Base-by-base conservation (phyloP, 2,797 vertebrate species). In the Poeciliopsis gracilis region DNA sequence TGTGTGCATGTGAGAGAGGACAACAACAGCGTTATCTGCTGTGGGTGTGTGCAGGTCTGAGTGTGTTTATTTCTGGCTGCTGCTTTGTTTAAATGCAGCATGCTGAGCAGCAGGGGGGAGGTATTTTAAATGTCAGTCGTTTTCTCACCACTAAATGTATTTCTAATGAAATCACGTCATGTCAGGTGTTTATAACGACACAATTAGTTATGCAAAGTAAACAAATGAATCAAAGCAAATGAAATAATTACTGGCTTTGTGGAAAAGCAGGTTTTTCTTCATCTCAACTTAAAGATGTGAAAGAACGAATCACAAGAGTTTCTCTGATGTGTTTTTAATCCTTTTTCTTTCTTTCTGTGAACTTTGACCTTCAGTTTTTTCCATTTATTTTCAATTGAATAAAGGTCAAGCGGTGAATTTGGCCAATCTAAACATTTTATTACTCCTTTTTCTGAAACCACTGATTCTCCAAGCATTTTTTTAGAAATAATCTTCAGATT, bases 1-100 rank as follows among this genome's bases (percentile, higher is more conserved):
- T 70, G 81, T 69, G 8, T 84, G 77, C 86, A 84, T 80, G 88
- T 86, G 86, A 47, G 84, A 77, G 81, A 84, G 79, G 61, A 76
- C 78, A 75, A 76, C 78, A 77, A 53, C 76, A 43, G 66, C 47
- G 43, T 61, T 47, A 23, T 73, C 57, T 49, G 23, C 12, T 23
- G 28, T 77, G 15, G 5, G 36, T 28, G 36, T n/a, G 70, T 67
- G 38, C 38, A 25, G 6, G 71, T 73, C 46, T 73, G 75, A 66
- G 63, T 67, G 61, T 38, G 36, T 41, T 67, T 67, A 67, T 67
- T 25, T 67, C 16, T 38, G 38, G 63, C 36, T 67, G 63, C 10
- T 67, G 25, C 36, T 38, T 16, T 66, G 59, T 63, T 15, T 70
- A 70, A 45, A 70, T n/a, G 23, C 41, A 45, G 67, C 41, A 15